A percentile compares a stretch with the other conserved stretches of the same genome.
Conservation (phyloP, 2,888 invertebrate genomes). For the Rhogogaster chlorosoma region DNA sequence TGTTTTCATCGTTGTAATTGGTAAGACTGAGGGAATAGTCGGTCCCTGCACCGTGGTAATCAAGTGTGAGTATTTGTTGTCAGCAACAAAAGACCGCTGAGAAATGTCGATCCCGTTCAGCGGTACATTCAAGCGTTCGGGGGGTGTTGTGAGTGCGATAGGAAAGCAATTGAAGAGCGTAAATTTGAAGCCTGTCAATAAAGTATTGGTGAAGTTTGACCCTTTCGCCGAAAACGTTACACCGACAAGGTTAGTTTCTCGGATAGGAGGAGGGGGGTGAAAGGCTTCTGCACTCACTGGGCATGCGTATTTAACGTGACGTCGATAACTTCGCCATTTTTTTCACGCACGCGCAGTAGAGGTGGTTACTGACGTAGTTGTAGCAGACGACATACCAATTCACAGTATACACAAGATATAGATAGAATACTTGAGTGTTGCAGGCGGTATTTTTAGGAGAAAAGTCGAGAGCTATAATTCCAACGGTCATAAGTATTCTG, state of each 20-base stretch:
- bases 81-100: not conserved
- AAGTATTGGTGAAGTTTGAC: constrained; percentile 90
- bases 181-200: constrained; percentile 89
- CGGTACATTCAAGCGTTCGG: constrained; percentile 84
- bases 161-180: constrained; percentile 85
- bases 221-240: constrained; percentile 88
- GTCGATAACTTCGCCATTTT: constrained; percentile 3
- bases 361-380: not conserved
- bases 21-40: not conserved
- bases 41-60: not conserved
- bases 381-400: constrained; percentile 23
- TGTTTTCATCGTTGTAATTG: not conserved
- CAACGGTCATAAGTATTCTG: not conserved
- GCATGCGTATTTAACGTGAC: not conserved
- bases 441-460: constrained; percentile 33
- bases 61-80: constrained; percentile 5
- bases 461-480: not conserved
- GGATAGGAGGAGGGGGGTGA: not conserved
- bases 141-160: constrained; percentile 87
- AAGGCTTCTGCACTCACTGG: not conserved
- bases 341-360: not conserved
- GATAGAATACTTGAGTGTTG: not conserved
- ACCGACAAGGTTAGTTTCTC: constrained; percentile 81
- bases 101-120: constrained; percentile 88
- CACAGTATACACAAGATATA: not conserved